Percentiles rank a stretch among this genome's conserved stretches.
Conservation (phyloP, 2,113 vertebrate genomes). For the Arvicanthis niloticus region DNA sequence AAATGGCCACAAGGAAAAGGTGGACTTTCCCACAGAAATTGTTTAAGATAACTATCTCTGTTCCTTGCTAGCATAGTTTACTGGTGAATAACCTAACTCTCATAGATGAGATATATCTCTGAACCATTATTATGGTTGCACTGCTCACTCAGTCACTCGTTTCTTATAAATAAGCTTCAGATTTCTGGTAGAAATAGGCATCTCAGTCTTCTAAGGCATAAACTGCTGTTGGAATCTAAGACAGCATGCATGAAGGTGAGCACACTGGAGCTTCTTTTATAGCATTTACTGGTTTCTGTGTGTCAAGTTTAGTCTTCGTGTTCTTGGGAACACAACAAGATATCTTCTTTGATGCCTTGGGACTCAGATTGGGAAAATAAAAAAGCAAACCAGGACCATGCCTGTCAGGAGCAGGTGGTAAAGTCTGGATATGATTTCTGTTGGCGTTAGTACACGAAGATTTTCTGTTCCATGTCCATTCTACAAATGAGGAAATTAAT, state of each 20-base stretch:
- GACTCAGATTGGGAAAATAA: neutral
- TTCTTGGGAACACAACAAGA: accelerated
- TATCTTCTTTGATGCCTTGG: neutral
- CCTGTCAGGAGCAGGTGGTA: no score
- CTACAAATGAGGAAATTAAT: neutral
- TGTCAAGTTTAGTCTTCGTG: no score
- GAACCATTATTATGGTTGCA: neutral
- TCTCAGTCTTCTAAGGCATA: neutral
- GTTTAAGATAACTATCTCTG: neutral
- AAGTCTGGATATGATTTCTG: neutral
- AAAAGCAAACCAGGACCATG: accelerated
- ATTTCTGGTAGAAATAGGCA: neutral
- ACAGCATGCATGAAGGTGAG: neutral
- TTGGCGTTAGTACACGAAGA: no score
- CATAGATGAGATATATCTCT: neutral
- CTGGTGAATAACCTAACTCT: neutral
- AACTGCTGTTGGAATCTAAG: neutral
- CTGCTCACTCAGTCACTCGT: neutral
- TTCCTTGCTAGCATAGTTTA: neutral
- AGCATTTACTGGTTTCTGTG: neutral
- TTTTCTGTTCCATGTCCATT: neutral
- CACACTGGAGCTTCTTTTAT: neutral
- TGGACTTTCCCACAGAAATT: neutral
- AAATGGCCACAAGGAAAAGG: neutral
- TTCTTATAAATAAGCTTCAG: neutral